Conservation (phyloP, 2,797 vertebrate species). For the Acrocephalus scirpaceus region DNA sequence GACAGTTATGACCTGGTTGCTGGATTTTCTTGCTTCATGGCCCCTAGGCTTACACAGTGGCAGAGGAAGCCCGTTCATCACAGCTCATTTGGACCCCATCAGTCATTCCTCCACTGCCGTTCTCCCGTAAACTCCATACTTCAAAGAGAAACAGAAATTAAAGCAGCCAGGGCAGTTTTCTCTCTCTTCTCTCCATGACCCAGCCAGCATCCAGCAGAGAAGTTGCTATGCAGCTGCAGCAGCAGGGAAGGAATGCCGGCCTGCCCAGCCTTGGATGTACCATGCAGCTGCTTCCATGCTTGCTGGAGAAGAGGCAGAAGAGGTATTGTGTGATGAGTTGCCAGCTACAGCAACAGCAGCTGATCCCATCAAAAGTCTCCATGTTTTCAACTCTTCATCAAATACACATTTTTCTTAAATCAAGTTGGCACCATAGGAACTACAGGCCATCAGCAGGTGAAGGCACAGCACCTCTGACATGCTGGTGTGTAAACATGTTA, state of each 20-base stretch:
- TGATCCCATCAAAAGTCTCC: neutral
- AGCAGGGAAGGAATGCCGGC: neutral
- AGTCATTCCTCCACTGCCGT: neutral
- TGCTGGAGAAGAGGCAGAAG: neutral
- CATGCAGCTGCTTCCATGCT: neutral
- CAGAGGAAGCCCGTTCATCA: neutral
- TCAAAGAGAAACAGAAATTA: neutral
- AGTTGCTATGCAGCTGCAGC: neutral
- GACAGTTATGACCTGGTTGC: neutral
- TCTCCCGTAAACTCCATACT: neutral
- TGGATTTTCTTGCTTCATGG: neutral
- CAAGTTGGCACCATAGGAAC: neutral
- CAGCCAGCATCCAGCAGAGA: neutral
- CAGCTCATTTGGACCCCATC: neutral
- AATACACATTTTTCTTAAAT: neutral
- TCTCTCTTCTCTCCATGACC: neutral
- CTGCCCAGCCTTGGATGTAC: neutral
- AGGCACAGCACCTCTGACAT: neutral
- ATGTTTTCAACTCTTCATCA: neutral
- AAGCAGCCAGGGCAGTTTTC: neutral
- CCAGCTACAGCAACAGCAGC: accelerated
- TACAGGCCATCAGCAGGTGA: neutral
- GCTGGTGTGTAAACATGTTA: neutral
- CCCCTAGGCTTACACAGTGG: neutral
- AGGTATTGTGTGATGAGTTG: neutral